Evolutionary conservation across 2,888 invertebrate species (phyloP).

Genomic region (Chrysolina americana): DNA sequence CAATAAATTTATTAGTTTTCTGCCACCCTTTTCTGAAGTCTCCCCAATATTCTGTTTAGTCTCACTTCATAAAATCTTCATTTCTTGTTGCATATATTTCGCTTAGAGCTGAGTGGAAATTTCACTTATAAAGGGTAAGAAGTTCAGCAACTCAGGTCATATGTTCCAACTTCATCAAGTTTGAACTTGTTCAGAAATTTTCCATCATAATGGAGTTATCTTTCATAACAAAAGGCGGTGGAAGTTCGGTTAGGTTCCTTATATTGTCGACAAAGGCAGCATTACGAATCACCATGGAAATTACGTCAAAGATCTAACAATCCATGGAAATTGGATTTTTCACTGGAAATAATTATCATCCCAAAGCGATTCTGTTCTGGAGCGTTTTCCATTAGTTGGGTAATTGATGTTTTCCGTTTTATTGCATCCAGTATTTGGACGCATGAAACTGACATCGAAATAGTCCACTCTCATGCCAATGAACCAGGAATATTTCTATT

Average conservation of each 20-base stretch:
- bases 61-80: constrained; percentile 2
- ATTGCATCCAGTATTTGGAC: no score
- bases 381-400: no score
- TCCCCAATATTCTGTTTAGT: not conserved
- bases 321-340: constrained; percentile 53
- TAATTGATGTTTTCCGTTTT: no score
- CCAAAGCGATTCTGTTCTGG: constrained; percentile 32
- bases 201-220: constrained; percentile 62
- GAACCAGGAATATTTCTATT: no score
- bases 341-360: constrained; percentile 49
- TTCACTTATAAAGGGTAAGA: constrained; percentile 32
- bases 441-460: no score
- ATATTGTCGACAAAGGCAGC: constrained; percentile 52
- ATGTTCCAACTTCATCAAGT: constrained; percentile 59
- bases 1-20: not conserved
- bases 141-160: constrained; percentile 39
- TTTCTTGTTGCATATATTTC: constrained; percentile 18
- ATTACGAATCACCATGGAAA: constrained; percentile 50
- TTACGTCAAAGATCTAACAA: constrained; percentile 44
- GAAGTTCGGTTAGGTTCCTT: constrained; percentile 58
- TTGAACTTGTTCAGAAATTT: constrained; percentile 60
- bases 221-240: constrained; percentile 62
- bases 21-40: not conserved
- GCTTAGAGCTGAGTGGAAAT: constrained; percentile 29
- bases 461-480: no score